Conservation (phyloP, 2,113 vertebrate species). For the Zosterops hypoxanthus region DNA sequence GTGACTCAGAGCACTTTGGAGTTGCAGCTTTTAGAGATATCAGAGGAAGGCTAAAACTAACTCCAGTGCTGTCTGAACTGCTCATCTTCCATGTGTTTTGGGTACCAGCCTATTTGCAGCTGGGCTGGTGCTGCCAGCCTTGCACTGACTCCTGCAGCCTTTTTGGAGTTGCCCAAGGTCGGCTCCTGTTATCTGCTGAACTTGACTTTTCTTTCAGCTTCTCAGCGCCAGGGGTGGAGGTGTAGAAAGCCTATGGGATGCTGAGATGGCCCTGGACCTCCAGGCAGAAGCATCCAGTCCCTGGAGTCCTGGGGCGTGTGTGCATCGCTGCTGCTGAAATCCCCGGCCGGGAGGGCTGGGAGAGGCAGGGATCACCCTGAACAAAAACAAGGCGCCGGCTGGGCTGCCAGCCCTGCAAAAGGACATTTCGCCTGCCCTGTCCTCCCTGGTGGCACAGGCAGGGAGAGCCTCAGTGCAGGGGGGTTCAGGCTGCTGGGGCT, state of each 20-base stretch:
- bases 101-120: background rate
- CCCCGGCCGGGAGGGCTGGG: background rate
- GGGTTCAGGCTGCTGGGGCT: background rate
- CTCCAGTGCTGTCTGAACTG: background rate
- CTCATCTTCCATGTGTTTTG: background rate
- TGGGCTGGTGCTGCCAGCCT: fast-evolving
- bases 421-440: background rate
- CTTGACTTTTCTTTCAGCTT: background rate
- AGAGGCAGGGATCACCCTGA: background rate
- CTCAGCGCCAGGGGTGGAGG: background rate
- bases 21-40: background rate
- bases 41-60: background rate
- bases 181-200: background rate
- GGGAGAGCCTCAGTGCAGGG: background rate
- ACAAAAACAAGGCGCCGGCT: background rate
- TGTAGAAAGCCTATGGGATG: background rate
- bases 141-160: background rate
- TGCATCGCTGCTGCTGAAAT: background rate
- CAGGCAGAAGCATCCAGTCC: background rate
- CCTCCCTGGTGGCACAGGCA: fast-evolving
- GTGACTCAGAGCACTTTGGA: background rate
- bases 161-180: background rate
- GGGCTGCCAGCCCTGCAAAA: background rate
- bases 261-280: background rate
- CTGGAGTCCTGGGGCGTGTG: background rate